These are phyloP conservation scores for Parotocinclus haroldoi DNA, from an alignment of 2,797 vertebrate species.

Conservation along the genomic window DNA sequence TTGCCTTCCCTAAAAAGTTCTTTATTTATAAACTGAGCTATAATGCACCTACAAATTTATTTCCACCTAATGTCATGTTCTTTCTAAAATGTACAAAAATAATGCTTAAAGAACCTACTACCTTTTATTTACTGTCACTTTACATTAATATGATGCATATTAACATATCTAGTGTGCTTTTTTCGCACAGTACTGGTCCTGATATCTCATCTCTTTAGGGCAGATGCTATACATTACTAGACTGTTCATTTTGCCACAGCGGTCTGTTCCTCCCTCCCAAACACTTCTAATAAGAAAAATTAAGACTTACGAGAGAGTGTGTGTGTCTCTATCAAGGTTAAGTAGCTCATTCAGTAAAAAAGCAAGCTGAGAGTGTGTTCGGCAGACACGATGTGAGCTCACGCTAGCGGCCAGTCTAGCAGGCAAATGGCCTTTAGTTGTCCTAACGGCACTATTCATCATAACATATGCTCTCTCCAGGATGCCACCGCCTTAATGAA, in stretches of 20 bases:
- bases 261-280: slow-evolving; percentile 21
- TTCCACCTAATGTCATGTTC: too few relatives aligned
- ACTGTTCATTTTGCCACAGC: slow-evolving; percentile 42
- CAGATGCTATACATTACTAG: slow-evolving; percentile 33
- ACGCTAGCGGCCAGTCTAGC: slow-evolving; percentile 66
- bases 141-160: too few relatives aligned
- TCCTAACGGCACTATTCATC: slow-evolving; percentile 79
- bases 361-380: slow-evolving; percentile 48
- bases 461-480: slow-evolving; percentile 83
- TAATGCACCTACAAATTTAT: too few relatives aligned
- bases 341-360: slow-evolving; percentile 69
- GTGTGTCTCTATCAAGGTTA: slow-evolving; percentile 73
- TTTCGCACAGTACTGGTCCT: too few relatives aligned
- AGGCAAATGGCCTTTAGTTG: slow-evolving; percentile 82
- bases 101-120: too few relatives aligned
- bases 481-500: slow-evolving; percentile 78
- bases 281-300: slow-evolving; percentile 34
- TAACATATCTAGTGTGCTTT: too few relatives aligned
- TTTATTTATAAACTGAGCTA: too few relatives aligned
- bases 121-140: too few relatives aligned
- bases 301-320: slow-evolving; percentile 41
- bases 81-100: too few relatives aligned
- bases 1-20: too few relatives aligned
- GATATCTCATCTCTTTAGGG: background rate
- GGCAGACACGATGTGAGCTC: slow-evolving; percentile 69